Base-by-base conservation (phyloP, 2,113 vertebrate species). In the Caloenas nicobarica region DNA sequence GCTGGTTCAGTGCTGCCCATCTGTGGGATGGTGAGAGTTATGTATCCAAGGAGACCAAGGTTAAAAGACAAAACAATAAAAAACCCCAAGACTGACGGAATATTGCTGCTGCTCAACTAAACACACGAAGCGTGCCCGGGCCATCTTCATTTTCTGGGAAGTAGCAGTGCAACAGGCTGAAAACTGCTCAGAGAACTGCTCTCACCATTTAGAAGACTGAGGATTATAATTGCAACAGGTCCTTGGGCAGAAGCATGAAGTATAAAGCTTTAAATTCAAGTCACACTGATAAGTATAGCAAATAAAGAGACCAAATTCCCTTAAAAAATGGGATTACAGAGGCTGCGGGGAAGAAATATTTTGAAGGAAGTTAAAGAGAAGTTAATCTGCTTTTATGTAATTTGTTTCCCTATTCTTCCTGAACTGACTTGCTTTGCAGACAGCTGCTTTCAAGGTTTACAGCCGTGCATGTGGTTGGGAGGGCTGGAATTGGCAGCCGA, bases 391-490 rank as follows among this genome's bases (percentile, higher is more conserved):
- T 97, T 96, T 93, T 78, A 85, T 92, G 61, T 92, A 87, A 91
- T 97, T 97, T 97, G 93, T 93, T 95, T 96, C 79, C 69, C 71
- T 90, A 60, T 97, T 97, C 89, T 97, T 90, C 64, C 96, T 22
- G 5, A 73, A 78, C 80, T 71, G 88, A 29, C 88, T 91, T 36
- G 61, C 88, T 97, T 89, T 77, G 88, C 78, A 94, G 93, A 84
- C 92, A 95, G 95, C 94, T 89, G 94, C 91, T 94, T 95, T 95
- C 89, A 81, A 80, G 93, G 69, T 97, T 96, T 95, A 79, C 62
- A 95, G 88, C 74, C 46, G 0, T 94, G 89, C 65, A 50, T 77
- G 34, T 78, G 94, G 88, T 86, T 83, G 44, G 80, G 86, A 93
- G 89, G 65, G 94, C 81, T 89, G 69, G 54, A 19, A 36, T 8